Evolutionary conservation across 2,113 vertebrate species (phyloP), one percentile per base, ranked within the genome.

Genomic region (Entosphenus tridentatus): DNA sequence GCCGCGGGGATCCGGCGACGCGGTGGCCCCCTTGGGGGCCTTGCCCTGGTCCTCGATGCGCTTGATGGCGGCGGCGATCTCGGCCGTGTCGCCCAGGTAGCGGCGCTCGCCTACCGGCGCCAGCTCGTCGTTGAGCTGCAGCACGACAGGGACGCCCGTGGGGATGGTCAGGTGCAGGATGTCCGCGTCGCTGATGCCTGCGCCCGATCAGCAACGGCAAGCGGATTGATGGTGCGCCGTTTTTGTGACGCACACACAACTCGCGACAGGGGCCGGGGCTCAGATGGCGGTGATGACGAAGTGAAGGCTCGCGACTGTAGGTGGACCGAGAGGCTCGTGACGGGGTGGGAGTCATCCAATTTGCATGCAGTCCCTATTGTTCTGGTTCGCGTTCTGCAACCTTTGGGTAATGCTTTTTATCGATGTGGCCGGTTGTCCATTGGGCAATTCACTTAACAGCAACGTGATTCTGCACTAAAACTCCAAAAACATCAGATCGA

Each of bases 11-110:
- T 39, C 39, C 5, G 39, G 39, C 39, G 39, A 39, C 39, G 39
- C 39, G 39, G 39, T 6, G 39, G 39, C 39, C 39, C 39, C 39
- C 39, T 39, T 39, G 39, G 39, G 39, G 39, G 82, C 91, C 82
- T 91, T 98, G 68, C 93, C 92, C 82, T 98, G 93, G 77, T 98
- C 88, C 71, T 98, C 88, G 72, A 98, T 90, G 78, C 89, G 95
- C 77, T 86, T 88, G 77, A 98, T 98, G 70, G 93, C 93, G 14
- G 84, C 87, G 72, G 85, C 84, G 75, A 98, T 96, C 62, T 85
- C 90, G 62, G 80, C 82, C 73, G 88, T 89, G 77, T 98, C 83
- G 55, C 93, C 92, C 70, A 98, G 75, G 57, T 96, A 92, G 76
- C 81, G 80, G 58, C 91, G 86, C 21, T 82, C 86, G 68, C 85